Base-by-base conservation (phyloP, 2,888 invertebrate species). In the Clunio marinus region DNA sequence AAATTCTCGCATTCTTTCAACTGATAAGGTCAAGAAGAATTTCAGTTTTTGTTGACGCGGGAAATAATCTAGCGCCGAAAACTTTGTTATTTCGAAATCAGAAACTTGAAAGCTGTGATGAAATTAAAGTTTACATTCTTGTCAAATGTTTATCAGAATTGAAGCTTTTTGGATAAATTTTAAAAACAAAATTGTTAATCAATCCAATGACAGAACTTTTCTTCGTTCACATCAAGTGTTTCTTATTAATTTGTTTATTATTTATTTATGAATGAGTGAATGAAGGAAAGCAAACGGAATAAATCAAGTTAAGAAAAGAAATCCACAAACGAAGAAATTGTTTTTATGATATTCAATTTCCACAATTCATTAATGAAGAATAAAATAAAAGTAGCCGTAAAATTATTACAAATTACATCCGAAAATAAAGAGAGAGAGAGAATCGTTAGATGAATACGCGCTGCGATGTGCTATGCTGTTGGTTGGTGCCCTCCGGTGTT, bases 261-360 rank as follows among this genome's bases (percentile, higher is more conserved):
- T n/a, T n/a, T n/a, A n/a, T n/a, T n/a, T n/a, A n/a, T n/a, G n/a
- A n/a, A n/a, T n/a, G n/a, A n/a, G n/a, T n/a, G n/a, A n/a, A n/a
- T n/a, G n/a, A n/a, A n/a, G n/a, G n/a, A n/a, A n/a, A n/a, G n/a
- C n/a, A n/a, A n/a, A n/a, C n/a, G n/a, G n/a, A n/a, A n/a, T n/a
- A n/a, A n/a, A n/a, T n/a, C n/a, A 51, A 51, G 22, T 13, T 20
- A 51, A 22, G 51, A 17, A 51, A 22, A n/a, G n/a, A n/a, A n/a
- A n/a, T n/a, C n/a, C n/a, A 17, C 2, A 51, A 17, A 22, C 20
- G 51, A 22, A 51, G 51, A 65, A 66, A 66, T 66, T 66, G 66
- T 66, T 66, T 46, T 66, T 66, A 66, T 55, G 66, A 66, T 66
- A 66, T 66, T 66, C 66, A 66, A 66, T 66, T 66, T 66, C 66